A percentile compares a stretch with the other conserved stretches of the same genome.
Conservation (phyloP, 1,140 invertebrate species). For the Pachyrhynchus sulphureomaculatus region DNA sequence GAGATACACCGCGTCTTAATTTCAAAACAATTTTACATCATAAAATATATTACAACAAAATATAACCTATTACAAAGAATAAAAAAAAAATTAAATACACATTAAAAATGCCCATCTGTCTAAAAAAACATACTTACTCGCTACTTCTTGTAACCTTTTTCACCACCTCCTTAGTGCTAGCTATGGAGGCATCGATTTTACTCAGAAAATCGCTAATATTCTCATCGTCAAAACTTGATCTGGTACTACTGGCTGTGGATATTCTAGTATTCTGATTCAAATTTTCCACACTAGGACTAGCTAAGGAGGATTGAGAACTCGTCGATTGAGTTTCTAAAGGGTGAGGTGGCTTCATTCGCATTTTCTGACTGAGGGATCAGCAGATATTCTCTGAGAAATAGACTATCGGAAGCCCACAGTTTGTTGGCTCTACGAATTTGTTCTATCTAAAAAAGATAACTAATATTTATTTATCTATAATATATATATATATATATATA, state of each 20-base stretch:
- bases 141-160: constrained; percentile 74
- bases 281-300: constrained; percentile 26
- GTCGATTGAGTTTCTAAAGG: constrained; percentile 17
- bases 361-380: constrained; percentile 69
- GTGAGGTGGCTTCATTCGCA: constrained; percentile 54
- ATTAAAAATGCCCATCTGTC: constrained; percentile 17
- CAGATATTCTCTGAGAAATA: constrained; percentile 80
- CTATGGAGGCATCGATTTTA: constrained; percentile 84
- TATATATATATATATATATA: too few species aligned
- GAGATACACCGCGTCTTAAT: too few species aligned
- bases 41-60: not conserved
- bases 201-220: constrained; percentile 79
- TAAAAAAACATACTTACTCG: constrained; percentile 64
- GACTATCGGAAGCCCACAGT: constrained; percentile 85
- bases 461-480: too few species aligned
- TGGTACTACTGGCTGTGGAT: constrained; percentile 9
- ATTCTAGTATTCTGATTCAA: constrained; percentile 10
- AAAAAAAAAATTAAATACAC: constrained; percentile 24
- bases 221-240: constrained; percentile 57
- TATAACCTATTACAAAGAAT: too few species aligned
- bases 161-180: constrained; percentile 81
- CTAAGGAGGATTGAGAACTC: constrained; percentile 19
- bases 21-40: not conserved
- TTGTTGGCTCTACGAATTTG: constrained; percentile 85
- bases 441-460: constrained; percentile 80